A percentile compares a stretch with the other conserved stretches of the same genome.
Evolutionary conservation across 2,113 vertebrate genomes (phyloP).

Genomic region (Chionomys nivalis): DNA sequence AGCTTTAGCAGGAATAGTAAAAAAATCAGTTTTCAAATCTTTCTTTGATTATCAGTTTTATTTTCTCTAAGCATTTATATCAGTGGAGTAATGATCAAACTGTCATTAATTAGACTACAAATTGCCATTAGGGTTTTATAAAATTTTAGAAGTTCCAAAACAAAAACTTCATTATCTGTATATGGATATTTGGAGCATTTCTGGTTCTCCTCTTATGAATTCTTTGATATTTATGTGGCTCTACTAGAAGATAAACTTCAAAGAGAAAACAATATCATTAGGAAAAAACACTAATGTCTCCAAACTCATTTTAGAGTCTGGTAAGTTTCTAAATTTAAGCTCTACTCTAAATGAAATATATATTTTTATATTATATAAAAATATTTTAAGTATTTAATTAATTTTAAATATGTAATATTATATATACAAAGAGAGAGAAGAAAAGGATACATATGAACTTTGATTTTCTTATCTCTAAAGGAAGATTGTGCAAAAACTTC

Average conservation of each 20-base stretch:
- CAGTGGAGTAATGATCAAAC: neutral
- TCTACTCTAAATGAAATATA: conserved; percentile 1
- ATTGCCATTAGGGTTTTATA: neutral
- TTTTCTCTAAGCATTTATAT: neutral
- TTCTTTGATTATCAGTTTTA: neutral
- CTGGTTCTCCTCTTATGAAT: conserved; percentile 59
- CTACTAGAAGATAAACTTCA: conserved; percentile 80
- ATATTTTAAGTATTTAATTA: too few relatives aligned
- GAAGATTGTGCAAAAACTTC: conserved; percentile 74
- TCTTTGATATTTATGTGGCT: conserved; percentile 78
- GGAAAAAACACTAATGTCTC: conserved; percentile 43
- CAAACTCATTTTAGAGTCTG: conserved; percentile 70
- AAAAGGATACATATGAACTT: neutral
- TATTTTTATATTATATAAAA: neutral
- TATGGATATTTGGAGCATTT: conserved; percentile 51
- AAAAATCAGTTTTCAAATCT: neutral
- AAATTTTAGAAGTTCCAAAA: conserved; percentile 26
- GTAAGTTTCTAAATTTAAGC: conserved; percentile 80
- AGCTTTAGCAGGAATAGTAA: neutral
- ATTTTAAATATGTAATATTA: too few relatives aligned
- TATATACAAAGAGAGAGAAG: too few relatives aligned
- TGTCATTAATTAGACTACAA: conserved; percentile 31
- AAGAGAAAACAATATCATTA: conserved; percentile 78
- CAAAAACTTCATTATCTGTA: conserved; percentile 22
- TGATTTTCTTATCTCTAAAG: conserved; percentile 79